phyloP scores from a whole-genome alignment of 2,797 vertebrate species.

The Girardinus metallicus region DNA sequence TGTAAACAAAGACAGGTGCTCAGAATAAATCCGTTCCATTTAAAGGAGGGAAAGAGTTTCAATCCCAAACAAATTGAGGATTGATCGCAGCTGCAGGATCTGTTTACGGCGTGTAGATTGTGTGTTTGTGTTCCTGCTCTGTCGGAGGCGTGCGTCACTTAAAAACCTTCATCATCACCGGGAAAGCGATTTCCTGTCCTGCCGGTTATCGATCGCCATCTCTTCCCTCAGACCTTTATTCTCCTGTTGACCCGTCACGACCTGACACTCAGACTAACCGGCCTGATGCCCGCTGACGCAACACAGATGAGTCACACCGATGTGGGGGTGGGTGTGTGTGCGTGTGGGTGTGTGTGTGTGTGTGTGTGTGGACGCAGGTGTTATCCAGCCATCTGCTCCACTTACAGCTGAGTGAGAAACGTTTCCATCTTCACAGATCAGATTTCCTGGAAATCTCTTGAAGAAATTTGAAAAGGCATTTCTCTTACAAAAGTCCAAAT shows the following conservation, averaged over 20 bases:
- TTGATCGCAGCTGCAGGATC: constrained; percentile 1
- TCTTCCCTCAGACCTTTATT: constrained; percentile 48
- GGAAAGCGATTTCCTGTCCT: constrained; percentile 29
- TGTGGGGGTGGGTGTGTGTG: constrained; percentile 7
- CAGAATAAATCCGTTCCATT: neutral
- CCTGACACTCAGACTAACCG: constrained; percentile 22
- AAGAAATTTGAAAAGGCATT: neutral
- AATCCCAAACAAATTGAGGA: neutral
- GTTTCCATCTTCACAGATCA: constrained; percentile 13
- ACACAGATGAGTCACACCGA: constrained; percentile 53
- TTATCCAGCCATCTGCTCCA: constrained; percentile 33
- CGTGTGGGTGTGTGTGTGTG: constrained; percentile 13
- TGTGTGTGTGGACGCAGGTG: constrained; percentile 36
- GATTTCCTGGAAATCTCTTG: neutral
- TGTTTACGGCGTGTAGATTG: constrained; percentile 6
- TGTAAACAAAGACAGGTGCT: neutral
- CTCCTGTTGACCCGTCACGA: constrained; percentile 29
- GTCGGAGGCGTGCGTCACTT: neutral
- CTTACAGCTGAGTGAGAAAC: constrained; percentile 12
- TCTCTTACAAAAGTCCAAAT: too few species aligned
- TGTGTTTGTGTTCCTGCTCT: neutral
- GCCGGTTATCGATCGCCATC: constrained; percentile 24
- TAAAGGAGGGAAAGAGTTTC: neutral
- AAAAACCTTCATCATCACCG: constrained; percentile 12
- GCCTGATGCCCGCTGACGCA: constrained; percentile 45